These are phyloP conservation scores for Punctoribates punctum DNA, from an alignment of 2,888 invertebrate species.

Conservation along the genomic window DNA sequence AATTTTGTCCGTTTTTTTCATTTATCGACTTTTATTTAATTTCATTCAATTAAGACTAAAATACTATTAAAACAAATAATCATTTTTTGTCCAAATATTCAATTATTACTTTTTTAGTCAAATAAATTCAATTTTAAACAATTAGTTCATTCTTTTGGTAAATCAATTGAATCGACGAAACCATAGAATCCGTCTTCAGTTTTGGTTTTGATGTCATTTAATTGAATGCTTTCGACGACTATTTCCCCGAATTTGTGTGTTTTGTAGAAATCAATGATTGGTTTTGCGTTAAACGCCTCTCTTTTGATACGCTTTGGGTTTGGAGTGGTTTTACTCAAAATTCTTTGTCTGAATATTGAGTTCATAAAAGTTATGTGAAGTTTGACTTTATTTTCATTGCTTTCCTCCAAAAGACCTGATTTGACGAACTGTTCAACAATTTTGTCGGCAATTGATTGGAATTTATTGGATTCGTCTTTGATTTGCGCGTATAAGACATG, in stretches of 20 bases:
- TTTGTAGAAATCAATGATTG: conserved; percentile 37
- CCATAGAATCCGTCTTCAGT: conserved; percentile 15
- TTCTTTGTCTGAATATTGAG: conserved; percentile 56
- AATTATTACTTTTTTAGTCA: too few relatives aligned
- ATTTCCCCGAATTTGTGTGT: neutral
- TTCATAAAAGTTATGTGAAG: conserved; percentile 86
- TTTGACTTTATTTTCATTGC: conserved; percentile 65
- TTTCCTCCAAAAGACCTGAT: conserved; percentile 57
- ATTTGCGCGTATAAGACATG: conserved; percentile 26
- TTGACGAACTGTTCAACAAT: conserved; percentile 52
- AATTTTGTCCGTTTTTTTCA: neutral
- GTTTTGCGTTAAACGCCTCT: conserved; percentile 44
- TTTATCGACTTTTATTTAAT: neutral
- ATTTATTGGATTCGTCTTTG: neutral
- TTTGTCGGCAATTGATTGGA: conserved; percentile 53
- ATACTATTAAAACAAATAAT: neutral
- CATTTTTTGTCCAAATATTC: too few relatives aligned
- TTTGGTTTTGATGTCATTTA: neutral
- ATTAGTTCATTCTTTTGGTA: neutral
- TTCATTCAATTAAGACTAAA: neutral
- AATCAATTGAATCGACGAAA: neutral
- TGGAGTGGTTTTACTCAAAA: neutral
- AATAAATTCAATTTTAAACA: neutral
- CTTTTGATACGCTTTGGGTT: conserved; percentile 7
- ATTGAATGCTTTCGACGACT: conserved; percentile 19